Evolutionary conservation across 2,113 vertebrate genomes (phyloP), one percentile per base, ranked within the genome.

Genomic region (Stegostoma tigrinum): DNA sequence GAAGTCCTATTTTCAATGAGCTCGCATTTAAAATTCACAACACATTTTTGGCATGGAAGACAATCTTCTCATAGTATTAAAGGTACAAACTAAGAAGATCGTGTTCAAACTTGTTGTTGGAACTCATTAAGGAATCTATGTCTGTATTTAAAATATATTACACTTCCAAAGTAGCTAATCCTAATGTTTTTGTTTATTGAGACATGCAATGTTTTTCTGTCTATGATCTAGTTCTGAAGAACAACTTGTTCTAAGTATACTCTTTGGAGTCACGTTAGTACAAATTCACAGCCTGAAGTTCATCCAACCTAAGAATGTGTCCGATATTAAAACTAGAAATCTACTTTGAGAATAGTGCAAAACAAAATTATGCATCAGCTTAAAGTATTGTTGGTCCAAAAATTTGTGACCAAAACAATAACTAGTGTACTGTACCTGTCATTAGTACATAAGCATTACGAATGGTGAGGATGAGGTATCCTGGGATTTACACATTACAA

Each of bases 111-210:
- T 61, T 90, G 87, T 61, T n/a, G 52, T 90, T 90, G 87, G 27
- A 64, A 64, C 52, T 64, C 55, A 90, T 90, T 90, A 90, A 90
- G 87, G 55, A 90, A 64, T n/a, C 61, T 90, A 34, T 90, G 61
- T 30, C 87, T 90, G 52, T 64, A n/a, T 64, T 90, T 21, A 61
- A 64, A 1, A 64, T 90, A 64, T 61, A 12, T n/a, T 90, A 14
- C 3, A 19, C 10, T 34, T 90, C 52, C 61, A 90, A 90, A 90
- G 27, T 90, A 34, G 52, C 75, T 80, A n/a, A 14, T 64, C 12
- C 27, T 19, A 55, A 90, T 90, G 87, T 55, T 89, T 64, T 90
- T 90, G 12, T 64, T 12, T 90, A 64, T 34, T 64, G 87, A 61
- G 52, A 90, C 61, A 64, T 64, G n/a, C 87, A 14, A 7, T n/a